Conservation (phyloP, 92 coral and sea anemone genomes). For the Desmophyllum pertusum region DNA sequence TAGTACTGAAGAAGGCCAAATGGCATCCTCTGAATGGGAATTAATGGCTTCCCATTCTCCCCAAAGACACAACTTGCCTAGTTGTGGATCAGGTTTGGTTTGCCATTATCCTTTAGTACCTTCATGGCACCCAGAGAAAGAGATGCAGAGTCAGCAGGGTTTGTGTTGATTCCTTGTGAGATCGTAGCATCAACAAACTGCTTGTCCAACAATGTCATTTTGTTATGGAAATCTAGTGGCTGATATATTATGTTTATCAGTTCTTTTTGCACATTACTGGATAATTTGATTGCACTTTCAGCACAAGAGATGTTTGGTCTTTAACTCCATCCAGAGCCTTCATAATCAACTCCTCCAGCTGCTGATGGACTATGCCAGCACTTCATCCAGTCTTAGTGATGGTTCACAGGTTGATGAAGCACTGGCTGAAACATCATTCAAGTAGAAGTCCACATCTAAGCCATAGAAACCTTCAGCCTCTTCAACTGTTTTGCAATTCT, state of each 20-base stretch:
- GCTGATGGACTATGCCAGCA: background rate
- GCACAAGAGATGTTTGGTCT: background rate
- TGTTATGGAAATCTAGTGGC: background rate
- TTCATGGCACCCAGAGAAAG: slow-evolving; percentile 53
- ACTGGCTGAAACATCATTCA: background rate
- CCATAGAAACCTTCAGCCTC: background rate
- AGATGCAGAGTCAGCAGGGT: slow-evolving; percentile 47
- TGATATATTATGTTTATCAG: background rate
- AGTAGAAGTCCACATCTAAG: background rate
- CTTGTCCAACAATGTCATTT: slow-evolving; percentile 13
- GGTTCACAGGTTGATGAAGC: background rate
- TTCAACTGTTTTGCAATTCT: background rate
- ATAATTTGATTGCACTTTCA: background rate
- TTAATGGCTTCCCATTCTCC: slow-evolving; percentile 34
- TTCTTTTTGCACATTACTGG: background rate
- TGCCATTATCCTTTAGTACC: slow-evolving; percentile 23
- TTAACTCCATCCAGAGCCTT: background rate
- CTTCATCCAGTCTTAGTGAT: background rate
- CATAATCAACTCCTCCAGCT: background rate
- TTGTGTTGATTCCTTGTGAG: slow-evolving; percentile 32
- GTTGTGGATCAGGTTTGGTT: slow-evolving; percentile 60
- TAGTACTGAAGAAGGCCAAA: slow-evolving; percentile 72
- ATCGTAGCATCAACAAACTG: slow-evolving; percentile 33
- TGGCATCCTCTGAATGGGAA: slow-evolving; percentile 74
- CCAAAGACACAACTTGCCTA: slow-evolving; percentile 39